Evolutionary conservation across 2,797 vertebrate species (phyloP).

Genomic region (Chelon labrosus): DNA sequence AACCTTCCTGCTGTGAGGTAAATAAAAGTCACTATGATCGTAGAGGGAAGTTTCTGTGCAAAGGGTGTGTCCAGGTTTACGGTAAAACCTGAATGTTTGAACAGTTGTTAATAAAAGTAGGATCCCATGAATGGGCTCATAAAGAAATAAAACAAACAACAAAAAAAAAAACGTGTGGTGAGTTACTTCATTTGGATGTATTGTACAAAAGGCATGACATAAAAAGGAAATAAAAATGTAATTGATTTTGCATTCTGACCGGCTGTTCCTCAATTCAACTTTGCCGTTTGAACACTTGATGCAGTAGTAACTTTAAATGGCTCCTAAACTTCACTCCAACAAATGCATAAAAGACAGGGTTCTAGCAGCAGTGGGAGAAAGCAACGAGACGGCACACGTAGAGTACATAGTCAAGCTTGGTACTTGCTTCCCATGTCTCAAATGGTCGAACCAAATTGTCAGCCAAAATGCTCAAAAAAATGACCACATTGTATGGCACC

Average conservation of each 20-base stretch:
- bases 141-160: too few species aligned
- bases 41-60: background rate
- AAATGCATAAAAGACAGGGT: conserved; percentile 93
- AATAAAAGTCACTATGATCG: background rate
- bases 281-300: conserved; percentile 28
- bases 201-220: too few species aligned
- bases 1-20: too few species aligned
- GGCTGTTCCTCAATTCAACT: conserved; percentile 11
- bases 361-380: conserved; percentile 94
- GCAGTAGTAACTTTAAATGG: conserved; percentile 82
- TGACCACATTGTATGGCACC: conserved; percentile 91
- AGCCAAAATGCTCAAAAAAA: conserved; percentile 82
- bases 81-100: background rate
- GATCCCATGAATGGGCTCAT: too few species aligned
- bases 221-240: too few species aligned
- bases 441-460: conserved; percentile 29
- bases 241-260: conserved; percentile 25
- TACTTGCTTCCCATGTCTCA: conserved; percentile 67
- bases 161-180: too few species aligned
- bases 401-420: conserved; percentile 78
- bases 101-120: too few species aligned
- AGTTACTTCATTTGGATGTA: too few species aligned
- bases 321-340: conserved; percentile 92
- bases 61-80: background rate
- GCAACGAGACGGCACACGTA: conserved; percentile 86